These are phyloP conservation scores for Ceratina japonica DNA, from an alignment of 1,140 invertebrate genomes.

Conservation along the genomic window DNA sequence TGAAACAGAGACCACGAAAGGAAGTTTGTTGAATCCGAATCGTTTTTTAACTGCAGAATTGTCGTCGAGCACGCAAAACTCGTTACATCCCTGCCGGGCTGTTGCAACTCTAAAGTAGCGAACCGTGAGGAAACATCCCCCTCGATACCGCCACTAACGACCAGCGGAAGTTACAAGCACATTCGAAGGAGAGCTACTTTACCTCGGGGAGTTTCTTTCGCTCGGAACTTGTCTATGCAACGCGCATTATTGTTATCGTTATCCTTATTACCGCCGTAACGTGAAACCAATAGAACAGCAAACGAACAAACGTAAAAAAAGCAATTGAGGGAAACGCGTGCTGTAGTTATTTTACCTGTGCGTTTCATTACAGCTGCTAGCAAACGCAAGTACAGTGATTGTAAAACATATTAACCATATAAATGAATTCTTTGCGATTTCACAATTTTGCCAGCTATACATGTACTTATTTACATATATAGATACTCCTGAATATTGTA, in stretches of 20 bases:
- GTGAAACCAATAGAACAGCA: constrained; percentile 24
- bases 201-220: not conserved
- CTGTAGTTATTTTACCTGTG: not conserved
- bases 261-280: constrained; percentile 9
- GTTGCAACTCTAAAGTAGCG: not conserved
- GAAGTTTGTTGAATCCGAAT: not conserved
- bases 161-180: not conserved
- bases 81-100: constrained; percentile 3
- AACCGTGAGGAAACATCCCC: constrained; percentile 6
- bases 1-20: too few relatives aligned
- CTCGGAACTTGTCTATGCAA: constrained; percentile 7
- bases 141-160: constrained; percentile 1
- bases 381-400: not conserved
- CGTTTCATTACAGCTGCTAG: not conserved
- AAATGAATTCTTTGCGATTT: too few relatives aligned
- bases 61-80: not conserved
- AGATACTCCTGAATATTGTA: too few relatives aligned
- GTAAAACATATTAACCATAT: too few relatives aligned
- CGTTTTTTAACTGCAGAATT: not conserved
- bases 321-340: not conserved
- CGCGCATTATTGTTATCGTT: constrained; percentile 29
- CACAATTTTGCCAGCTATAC: too few relatives aligned
- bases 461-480: too few relatives aligned
- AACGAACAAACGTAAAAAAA: not conserved
- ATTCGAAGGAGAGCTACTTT: not conserved